Evolutionary conservation across 1,140 invertebrate species (phyloP).

Genomic region (Aporrectodea caliginosa): DNA sequence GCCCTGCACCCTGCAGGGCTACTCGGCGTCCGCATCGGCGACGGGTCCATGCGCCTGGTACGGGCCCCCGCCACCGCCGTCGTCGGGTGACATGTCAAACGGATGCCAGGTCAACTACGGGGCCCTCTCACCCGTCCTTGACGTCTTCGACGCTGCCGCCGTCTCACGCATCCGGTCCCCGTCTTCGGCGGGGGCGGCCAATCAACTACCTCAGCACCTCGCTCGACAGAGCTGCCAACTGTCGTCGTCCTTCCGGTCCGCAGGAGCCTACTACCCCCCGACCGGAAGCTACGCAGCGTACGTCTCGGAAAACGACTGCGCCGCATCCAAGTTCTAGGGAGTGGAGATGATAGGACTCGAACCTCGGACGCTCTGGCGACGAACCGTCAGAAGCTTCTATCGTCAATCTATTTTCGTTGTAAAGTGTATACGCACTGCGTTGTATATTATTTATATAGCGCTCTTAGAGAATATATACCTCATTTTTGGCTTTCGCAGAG

Average conservation of each 20-base stretch:
- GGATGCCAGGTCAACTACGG: constrained; percentile 1
- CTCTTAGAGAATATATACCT: no score
- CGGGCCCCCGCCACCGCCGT: no score
- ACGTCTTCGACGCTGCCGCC: background rate
- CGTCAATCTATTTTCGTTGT: no score
- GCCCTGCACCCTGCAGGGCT: background rate
- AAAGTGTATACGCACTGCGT: no score
- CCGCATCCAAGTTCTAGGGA: background rate
- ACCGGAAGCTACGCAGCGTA: background rate
- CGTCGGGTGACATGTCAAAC: background rate
- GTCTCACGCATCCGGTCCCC: background rate
- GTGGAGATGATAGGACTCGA: no score
- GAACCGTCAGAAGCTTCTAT: no score
- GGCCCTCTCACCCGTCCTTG: background rate
- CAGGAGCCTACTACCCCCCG: background rate
- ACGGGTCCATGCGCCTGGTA: background rate
- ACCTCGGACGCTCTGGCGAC: no score
- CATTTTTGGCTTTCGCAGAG: no score
- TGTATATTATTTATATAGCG: no score
- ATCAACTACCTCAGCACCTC: background rate
- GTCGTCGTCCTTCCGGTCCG: background rate
- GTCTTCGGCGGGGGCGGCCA: no score
- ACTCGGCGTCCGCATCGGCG: background rate
- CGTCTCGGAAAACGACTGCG: background rate
- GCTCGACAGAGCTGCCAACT: background rate